These are phyloP conservation scores for Leptodactylus fallax DNA, from an alignment of 2,797 vertebrate genomes.

Conservation along the genomic window DNA sequence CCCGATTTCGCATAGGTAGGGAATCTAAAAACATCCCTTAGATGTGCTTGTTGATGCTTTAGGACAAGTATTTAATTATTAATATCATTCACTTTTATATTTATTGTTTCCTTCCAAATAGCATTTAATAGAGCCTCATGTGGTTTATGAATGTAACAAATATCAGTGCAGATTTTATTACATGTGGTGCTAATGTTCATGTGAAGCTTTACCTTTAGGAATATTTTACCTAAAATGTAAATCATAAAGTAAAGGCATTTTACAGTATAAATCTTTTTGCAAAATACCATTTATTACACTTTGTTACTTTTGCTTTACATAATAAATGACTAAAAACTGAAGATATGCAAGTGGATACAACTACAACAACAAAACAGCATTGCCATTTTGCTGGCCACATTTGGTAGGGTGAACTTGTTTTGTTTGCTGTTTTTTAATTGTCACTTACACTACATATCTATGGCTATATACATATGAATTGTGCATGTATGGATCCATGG, in stretches of 20 bases:
- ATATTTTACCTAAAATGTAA: not conserved
- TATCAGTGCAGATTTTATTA: not conserved
- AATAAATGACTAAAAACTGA: not conserved
- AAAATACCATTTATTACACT: not conserved
- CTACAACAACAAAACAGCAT: not conserved
- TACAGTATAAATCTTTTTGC: not conserved
- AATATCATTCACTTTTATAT: not conserved
- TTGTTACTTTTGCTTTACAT: not conserved
- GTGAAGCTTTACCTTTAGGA: not conserved
- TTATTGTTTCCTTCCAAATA: not conserved
- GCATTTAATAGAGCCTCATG: not conserved
- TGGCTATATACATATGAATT: too few relatives aligned
- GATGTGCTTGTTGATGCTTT: not conserved
- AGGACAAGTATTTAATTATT: conserved; percentile 1
- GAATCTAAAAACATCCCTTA: not conserved
- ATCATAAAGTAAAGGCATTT: not conserved
- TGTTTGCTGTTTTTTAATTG: too few relatives aligned
- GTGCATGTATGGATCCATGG: too few relatives aligned
- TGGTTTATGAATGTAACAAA: not conserved
- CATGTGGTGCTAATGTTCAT: not conserved
- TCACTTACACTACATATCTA: too few relatives aligned
- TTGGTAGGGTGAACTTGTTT: too few relatives aligned
- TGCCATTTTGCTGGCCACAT: not conserved
- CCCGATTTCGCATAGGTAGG: not conserved
- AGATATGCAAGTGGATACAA: not conserved